Evolutionary conservation across 2,888 invertebrate species (phyloP), one percentile per base, ranked within the genome.

Genomic region (Torymus tubicola): DNA sequence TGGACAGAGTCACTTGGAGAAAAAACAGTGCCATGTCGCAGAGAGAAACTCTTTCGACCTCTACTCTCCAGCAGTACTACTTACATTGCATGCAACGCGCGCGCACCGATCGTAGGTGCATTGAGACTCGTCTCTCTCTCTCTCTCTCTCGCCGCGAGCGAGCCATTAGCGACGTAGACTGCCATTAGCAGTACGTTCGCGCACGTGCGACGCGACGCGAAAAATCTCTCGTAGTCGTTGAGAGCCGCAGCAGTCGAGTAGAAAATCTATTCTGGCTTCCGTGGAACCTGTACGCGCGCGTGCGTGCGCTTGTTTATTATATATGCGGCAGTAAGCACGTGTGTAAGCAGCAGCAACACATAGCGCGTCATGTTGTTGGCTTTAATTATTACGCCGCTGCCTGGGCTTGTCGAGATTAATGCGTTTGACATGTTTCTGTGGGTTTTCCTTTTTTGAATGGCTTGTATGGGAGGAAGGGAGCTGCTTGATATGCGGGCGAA

Each of bases 211-310:
- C 53, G n/a, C 24, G 52, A 16, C 53, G 52, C 24, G 57, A 73
- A 73, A 73, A 55, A 64, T 64, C 16, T 53, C 21, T 55, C 63
- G 8, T 4, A 5, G 42, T 21, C 42, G 42, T 31, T 31, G 53
- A 10, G 1, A 21, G 57, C 3, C 42, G 42, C 21, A 42, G 11
- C 31, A 58, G 2, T n/a, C 75, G 60, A 75, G 52, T 53, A 50
- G 64, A 73, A 73, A 73, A 73, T 65, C 21, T 65, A 73, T 73
- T 65, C 57, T 13, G n/a, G 21, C 73, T 73, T 55, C 55, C 73
- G 16, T 61, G 60, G 2, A 13, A 18, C n/a, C 2, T 21, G 42
- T 18, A 11, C 14, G 11, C 18, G 18, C 21, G 18, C 67, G 67
- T 21, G 21, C 42, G 16, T 64, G 64, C n/a, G 42, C 10, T 8